These are phyloP conservation scores for western clawed frog (Xenopus tropicalis) DNA, from an alignment of 2,113 vertebrate species.

Conservation along the genomic window UCB_Xtro_10.0 CM004444.2:108126501-108127000, in stretches of 20 bases:
- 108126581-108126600: neutral
- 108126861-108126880: too few relatives aligned
- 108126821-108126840: conserved; percentile 6
- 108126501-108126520: neutral
- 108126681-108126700: neutral
- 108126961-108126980: too few relatives aligned
- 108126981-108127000: too few relatives aligned
- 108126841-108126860: neutral
- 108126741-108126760: conserved; percentile 1
- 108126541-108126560: neutral
- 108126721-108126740: neutral
- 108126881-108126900: too few relatives aligned
- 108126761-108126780: neutral
- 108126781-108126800: neutral
- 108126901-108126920: too few relatives aligned
- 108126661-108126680: neutral
- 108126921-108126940: too few relatives aligned
- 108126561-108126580: neutral
- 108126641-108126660: neutral
- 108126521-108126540: neutral
- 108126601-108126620: neutral
- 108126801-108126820: conserved; percentile 6
- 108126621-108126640: neutral
- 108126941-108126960: too few relatives aligned
- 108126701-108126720: conserved; percentile 2